These are phyloP conservation scores for Galerucella calmariensis DNA, from an alignment of 2,888 invertebrate species.

Conservation along the genomic window DNA sequence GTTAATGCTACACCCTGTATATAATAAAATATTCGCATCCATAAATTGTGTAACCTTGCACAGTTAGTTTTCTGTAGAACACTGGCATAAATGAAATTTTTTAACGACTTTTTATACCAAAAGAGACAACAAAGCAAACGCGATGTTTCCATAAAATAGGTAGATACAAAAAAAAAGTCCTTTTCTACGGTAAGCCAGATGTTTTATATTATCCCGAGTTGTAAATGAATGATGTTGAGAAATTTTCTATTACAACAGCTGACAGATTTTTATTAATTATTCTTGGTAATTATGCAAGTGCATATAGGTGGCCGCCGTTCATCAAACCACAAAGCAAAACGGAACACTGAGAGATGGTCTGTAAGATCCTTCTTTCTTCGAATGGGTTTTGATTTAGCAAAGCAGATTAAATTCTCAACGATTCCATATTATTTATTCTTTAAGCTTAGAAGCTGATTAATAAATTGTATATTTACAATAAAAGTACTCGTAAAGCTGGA, in stretches of 20 bases:
- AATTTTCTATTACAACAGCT: slow-evolving; percentile 47
- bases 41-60: not conserved
- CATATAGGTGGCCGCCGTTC: slow-evolving; percentile 42
- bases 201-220: slow-evolving; percentile 33
- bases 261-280: slow-evolving; percentile 50
- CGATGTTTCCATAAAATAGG: slow-evolving; percentile 13
- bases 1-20: no score
- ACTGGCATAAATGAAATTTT: not conserved
- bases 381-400: not conserved
- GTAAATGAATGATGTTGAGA: slow-evolving; percentile 43
- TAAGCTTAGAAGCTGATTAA: no score
- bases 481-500: no score
- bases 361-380: slow-evolving; percentile 1
- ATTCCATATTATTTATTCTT: not conserved
- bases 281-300: slow-evolving; percentile 48
- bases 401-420: not conserved
- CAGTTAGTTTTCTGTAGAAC: not conserved
- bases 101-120: not conserved
- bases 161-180: slow-evolving; percentile 23
- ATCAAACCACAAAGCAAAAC: slow-evolving; percentile 29
- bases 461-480: no score
- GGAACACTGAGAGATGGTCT: not conserved
- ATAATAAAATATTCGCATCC: not conserved
- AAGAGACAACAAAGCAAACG: not conserved
- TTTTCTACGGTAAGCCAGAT: slow-evolving; percentile 35